A percentile compares a stretch with the other conserved stretches of the same genome.
These are phyloP conservation scores for Eutolmus rufibarbis DNA, from an alignment of 2,888 invertebrate species.

Conservation along the genomic window DNA sequence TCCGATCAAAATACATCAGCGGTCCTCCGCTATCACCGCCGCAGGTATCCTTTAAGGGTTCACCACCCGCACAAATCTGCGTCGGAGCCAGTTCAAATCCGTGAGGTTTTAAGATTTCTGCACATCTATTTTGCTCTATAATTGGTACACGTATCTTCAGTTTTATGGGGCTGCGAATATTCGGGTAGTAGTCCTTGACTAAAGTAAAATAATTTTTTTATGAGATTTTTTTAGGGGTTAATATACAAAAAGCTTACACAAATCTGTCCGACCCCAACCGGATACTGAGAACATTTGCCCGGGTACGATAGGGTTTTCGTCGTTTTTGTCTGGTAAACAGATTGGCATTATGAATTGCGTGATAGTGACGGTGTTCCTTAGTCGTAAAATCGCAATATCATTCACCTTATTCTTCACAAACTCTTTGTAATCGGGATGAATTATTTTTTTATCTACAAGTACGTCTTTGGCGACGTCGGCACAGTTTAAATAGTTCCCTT, in stretches of 20 bases:
- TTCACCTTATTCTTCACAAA: conserved; percentile 65
- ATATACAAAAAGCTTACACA: conserved; percentile 53
- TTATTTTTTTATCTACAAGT: conserved; percentile 68
- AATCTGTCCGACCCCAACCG: conserved; percentile 71
- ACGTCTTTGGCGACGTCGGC: conserved; percentile 72
- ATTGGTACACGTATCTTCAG: conserved; percentile 70
- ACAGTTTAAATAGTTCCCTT: conserved; percentile 64
- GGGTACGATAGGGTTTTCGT: conserved; percentile 57
- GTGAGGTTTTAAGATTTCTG: conserved; percentile 63
- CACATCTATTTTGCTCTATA: conserved; percentile 66
- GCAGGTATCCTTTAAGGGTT: conserved; percentile 74
- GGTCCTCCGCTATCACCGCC: conserved; percentile 76
- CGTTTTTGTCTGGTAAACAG: conserved; percentile 63
- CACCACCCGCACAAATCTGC: conserved; percentile 77
- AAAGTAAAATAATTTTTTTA: background rate
- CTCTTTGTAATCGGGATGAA: conserved; percentile 70
- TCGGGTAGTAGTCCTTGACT: background rate
- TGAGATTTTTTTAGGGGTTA: background rate
- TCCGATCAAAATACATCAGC: conserved; percentile 67
- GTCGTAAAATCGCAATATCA: conserved; percentile 67
- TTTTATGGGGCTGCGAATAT: conserved; percentile 66
- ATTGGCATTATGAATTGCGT: conserved; percentile 69
- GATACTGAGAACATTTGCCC: conserved; percentile 67
- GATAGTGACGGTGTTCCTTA: conserved; percentile 57
- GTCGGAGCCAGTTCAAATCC: conserved; percentile 65